Evolutionary conservation across 1,140 invertebrate species (phyloP).

Genomic region (Drosophila pruinosa): DNA sequence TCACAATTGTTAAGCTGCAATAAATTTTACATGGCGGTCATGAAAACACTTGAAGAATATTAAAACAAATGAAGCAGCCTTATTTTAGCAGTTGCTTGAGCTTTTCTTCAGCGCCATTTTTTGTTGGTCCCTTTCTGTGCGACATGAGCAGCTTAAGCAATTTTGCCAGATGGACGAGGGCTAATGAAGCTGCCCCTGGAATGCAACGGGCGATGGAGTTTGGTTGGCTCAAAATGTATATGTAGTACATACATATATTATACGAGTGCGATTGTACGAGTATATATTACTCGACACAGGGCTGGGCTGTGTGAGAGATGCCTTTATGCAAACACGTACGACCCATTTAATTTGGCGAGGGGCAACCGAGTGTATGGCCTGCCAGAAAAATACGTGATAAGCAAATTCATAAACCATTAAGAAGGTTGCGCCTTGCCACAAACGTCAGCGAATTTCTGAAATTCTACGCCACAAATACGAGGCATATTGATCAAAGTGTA

Average conservation of each 20-base stretch:
- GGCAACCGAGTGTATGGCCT: slow-evolving; percentile 59
- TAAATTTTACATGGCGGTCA: slow-evolving; percentile 64
- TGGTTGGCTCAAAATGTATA: slow-evolving; percentile 9
- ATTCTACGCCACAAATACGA: slow-evolving; percentile 10
- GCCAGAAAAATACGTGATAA: slow-evolving; percentile 74
- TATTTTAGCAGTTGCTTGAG: slow-evolving; percentile 15
- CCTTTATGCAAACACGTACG: slow-evolving; percentile 74
- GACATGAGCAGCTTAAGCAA: slow-evolving; percentile 31
- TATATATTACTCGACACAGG: slow-evolving; percentile 21
- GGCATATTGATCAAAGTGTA: neutral
- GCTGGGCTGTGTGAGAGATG: slow-evolving; percentile 24
- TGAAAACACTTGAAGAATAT: slow-evolving; percentile 67
- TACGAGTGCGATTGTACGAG: neutral
- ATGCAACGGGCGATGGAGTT: neutral
- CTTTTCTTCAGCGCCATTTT: slow-evolving; percentile 8
- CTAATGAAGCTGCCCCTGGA: slow-evolving; percentile 28
- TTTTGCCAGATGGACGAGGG: slow-evolving; percentile 25
- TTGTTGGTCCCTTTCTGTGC: slow-evolving; percentile 17
- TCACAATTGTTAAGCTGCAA: slow-evolving; percentile 45
- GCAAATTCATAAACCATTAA: slow-evolving; percentile 77
- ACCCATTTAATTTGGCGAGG: slow-evolving; percentile 73
- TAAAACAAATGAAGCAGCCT: slow-evolving; percentile 54
- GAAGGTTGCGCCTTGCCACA: slow-evolving; percentile 58
- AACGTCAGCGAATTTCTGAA: slow-evolving; percentile 53
- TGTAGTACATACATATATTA: neutral